These are phyloP conservation scores for Drosophila nebulosa DNA, from an alignment of 1,140 invertebrate species.

Conservation along the genomic window DNA sequence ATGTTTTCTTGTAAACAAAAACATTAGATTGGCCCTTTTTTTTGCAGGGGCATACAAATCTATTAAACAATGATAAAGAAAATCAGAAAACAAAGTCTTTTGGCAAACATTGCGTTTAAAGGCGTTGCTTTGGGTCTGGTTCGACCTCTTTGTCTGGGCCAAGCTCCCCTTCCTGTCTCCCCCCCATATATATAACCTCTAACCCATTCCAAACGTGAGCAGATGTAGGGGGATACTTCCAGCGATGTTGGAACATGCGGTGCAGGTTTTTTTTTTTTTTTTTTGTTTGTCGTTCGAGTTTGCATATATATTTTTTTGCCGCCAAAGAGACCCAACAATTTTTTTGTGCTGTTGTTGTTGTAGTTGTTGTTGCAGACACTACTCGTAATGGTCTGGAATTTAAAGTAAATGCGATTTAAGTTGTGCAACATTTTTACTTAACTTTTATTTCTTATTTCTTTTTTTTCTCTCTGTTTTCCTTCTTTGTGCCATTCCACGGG, in stretches of 20 bases:
- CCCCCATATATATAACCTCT: not conserved
- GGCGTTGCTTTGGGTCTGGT: not conserved
- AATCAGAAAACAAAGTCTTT: not conserved
- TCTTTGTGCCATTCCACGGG: conserved; percentile 6
- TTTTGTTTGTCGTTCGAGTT: not conserved
- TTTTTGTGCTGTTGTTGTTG: conserved; percentile 36
- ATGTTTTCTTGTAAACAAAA: too few relatives aligned
- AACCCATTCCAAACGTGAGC: not conserved
- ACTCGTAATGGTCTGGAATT: conserved; percentile 69
- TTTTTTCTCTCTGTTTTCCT: conserved; percentile 16
- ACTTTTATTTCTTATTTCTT: conserved; percentile 30
- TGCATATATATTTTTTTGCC: conserved; percentile 28
- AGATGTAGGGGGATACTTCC: not conserved
- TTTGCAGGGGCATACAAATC: too few relatives aligned
- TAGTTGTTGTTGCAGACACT: conserved; percentile 12
- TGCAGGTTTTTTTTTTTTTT: not conserved
- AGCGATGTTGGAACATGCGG: not conserved
- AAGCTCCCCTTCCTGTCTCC: not conserved
- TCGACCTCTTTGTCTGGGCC: not conserved
- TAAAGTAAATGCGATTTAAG: conserved; percentile 74
- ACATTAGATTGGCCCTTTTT: too few relatives aligned
- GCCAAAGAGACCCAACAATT: conserved; percentile 54
- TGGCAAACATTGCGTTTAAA: not conserved
- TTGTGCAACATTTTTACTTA: conserved; percentile 61
- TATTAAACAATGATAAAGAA: not conserved